phyloP scores from a whole-genome alignment of 35 echinoderm and acorn worm genomes.

The Hemicentrotus pulcherrimus region DNA sequence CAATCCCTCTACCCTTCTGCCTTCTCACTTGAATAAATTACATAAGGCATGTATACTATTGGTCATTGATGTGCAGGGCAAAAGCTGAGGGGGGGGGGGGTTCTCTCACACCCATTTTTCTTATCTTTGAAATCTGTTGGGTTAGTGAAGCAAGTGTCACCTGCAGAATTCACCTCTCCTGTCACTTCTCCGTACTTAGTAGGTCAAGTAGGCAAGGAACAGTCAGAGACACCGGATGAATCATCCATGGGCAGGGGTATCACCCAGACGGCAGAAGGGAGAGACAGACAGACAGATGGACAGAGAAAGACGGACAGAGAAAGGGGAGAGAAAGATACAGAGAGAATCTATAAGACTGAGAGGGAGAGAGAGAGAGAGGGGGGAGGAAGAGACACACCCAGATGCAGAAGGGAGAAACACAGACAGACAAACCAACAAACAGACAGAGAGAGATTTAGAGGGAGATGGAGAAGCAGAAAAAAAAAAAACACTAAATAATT shows the following conservation, averaged over 20 bases:
- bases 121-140: not conserved
- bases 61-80: no score
- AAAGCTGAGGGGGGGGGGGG: no score
- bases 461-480: no score
- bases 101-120: not conserved
- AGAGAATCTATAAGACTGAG: not conserved
- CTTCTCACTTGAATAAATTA: no score
- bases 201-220: not conserved
- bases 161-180: not conserved
- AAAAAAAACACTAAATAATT: no score
- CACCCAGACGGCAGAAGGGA: not conserved
- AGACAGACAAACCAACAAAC: no score
- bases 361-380: not conserved
- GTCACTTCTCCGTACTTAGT: not conserved
- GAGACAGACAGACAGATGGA: not conserved
- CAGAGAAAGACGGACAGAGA: not conserved
- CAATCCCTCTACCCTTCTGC: no score
- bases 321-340: not conserved
- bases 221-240: not conserved
- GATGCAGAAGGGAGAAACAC: no score
- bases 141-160: not conserved
- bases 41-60: no score
- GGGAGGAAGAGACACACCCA: no score
- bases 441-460: no score
- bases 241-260: not conserved